Evolutionary conservation across 2,888 invertebrate genomes (phyloP).

Genomic region (Zonitis immaculata): DNA sequence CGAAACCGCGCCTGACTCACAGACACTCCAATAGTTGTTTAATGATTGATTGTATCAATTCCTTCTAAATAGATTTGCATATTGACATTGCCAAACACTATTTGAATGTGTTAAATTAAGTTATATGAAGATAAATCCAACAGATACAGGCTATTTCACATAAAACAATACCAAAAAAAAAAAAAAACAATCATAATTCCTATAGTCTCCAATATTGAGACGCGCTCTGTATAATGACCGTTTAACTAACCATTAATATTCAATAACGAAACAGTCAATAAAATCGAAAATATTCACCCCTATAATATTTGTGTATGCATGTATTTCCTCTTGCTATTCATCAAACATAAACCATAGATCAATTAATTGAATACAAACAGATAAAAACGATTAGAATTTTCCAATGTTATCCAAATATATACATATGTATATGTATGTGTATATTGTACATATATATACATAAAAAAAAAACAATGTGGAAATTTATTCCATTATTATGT

Average conservation of each 20-base stretch:
- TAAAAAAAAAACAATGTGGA: neutral
- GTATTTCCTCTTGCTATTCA: neutral
- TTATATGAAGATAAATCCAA: no score
- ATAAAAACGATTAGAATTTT: neutral
- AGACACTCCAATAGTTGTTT: constrained; percentile 26
- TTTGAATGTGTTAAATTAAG: neutral
- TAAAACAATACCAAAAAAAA: neutral
- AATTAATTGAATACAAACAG: neutral
- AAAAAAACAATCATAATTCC: no score
- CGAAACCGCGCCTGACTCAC: constrained; percentile 23
- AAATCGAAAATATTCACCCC: neutral
- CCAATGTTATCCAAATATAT: no score
- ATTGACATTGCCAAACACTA: constrained; percentile 17
- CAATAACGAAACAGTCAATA: constrained; percentile 20
- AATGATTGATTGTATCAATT: constrained; percentile 37
- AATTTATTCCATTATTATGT: constrained; percentile 1
- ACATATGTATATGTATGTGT: no score
- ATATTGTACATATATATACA: neutral
- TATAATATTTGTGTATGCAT: neutral
- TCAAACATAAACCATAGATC: neutral
- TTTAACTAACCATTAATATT: constrained; percentile 16
- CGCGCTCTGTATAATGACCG: constrained; percentile 15
- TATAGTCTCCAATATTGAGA: no score
- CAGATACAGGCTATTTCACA: neutral
- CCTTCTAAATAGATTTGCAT: constrained; percentile 36